Percentiles rank a stretch among this genome's conserved stretches.
Evolutionary conservation across 2,888 invertebrate genomes (phyloP).

Genomic region (Unio delphinus): DNA sequence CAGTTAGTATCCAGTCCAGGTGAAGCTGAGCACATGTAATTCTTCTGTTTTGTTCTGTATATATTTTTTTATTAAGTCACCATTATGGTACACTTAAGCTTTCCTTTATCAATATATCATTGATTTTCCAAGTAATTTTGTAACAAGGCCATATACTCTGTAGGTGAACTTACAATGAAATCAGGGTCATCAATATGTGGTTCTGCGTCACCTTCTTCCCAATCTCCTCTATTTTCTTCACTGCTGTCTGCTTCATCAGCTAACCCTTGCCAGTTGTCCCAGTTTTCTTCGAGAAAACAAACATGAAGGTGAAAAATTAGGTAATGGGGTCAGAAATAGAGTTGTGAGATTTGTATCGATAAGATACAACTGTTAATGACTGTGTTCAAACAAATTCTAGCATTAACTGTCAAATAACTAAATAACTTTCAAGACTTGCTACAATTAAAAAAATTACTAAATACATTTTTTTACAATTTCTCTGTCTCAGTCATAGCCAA

Average conservation of each 20-base stretch:
- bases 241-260: conserved; percentile 35
- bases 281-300: conserved; percentile 75
- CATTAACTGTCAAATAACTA: no score
- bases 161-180: conserved; percentile 79
- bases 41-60: no score
- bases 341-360: no score
- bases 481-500: no score
- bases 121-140: neutral
- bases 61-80: neutral
- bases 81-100: neutral
- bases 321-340: no score
- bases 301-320: neutral
- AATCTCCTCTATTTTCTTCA: conserved; percentile 11
- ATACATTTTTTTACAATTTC: no score
- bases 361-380: no score
- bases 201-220: conserved; percentile 30
- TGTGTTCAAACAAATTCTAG: no score
- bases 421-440: no score
- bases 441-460: no score
- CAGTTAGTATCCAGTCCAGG: neutral
- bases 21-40: no score
- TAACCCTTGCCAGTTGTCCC: conserved; percentile 78
- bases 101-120: neutral
- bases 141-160: neutral
- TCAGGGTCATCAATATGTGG: conserved; percentile 77